Evolutionary conservation across 2,113 vertebrate genomes (phyloP).

Genomic region (Arvicanthis niloticus): DNA sequence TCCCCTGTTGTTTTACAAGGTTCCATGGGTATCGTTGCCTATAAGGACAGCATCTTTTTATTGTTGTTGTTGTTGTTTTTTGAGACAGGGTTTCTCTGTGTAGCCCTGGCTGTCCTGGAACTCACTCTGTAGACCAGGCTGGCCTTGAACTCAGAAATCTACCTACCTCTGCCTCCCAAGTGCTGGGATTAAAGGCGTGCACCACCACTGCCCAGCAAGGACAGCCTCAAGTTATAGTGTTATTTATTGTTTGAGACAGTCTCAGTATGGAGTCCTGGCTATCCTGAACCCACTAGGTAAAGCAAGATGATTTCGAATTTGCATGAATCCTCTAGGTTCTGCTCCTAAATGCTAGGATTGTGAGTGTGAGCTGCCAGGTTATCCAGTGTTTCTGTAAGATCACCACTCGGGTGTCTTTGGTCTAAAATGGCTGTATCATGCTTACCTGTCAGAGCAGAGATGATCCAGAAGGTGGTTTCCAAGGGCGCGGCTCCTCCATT

Average conservation of each 20-base stretch:
- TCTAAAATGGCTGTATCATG: not conserved
- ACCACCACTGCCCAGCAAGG: not conserved
- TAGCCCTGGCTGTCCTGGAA: too few species aligned
- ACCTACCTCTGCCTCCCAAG: too few species aligned
- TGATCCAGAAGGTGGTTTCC: not conserved
- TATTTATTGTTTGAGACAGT: not conserved
- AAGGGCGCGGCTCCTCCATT: not conserved
- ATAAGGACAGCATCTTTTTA: slow-evolving; percentile 29
- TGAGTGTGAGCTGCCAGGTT: not conserved
- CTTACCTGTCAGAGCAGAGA: not conserved
- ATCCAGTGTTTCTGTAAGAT: not conserved
- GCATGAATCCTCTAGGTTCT: not conserved
- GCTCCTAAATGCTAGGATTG: not conserved
- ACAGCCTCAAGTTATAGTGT: not conserved
- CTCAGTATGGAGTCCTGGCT: not conserved
- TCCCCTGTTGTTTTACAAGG: not conserved
- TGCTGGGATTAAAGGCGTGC: too few species aligned
- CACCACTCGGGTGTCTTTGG: not conserved
- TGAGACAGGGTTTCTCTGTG: too few species aligned
- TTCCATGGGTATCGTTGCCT: not conserved
- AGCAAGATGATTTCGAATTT: not conserved
- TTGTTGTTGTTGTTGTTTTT: too few species aligned
- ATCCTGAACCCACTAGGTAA: not conserved
- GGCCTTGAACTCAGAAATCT: too few species aligned
- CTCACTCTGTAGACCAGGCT: too few species aligned